Conservation (phyloP, 2,888 invertebrate species). For the Diaperis boleti region DNA sequence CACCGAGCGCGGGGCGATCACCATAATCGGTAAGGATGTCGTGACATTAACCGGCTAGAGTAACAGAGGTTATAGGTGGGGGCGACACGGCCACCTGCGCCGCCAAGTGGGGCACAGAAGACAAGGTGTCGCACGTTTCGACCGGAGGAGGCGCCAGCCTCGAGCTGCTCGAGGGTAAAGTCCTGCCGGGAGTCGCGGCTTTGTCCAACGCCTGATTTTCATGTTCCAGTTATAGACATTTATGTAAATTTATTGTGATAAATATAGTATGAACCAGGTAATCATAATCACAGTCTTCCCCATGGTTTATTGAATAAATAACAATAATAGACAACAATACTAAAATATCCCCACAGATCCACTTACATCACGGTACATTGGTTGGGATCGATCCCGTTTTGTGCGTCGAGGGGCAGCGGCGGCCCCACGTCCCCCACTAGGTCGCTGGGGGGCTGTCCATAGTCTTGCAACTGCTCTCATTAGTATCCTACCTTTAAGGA, state of each 20-base stretch:
- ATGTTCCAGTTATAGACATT: neutral
- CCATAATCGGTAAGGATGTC: constrained; percentile 81
- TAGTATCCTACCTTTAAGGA: neutral
- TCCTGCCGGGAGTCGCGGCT: constrained; percentile 89
- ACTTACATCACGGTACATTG: constrained; percentile 35
- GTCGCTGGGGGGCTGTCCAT: constrained; percentile 90
- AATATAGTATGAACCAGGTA: too few species aligned
- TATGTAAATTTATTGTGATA: constrained; percentile 1
- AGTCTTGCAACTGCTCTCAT: constrained; percentile 79
- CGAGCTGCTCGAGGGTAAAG: constrained; percentile 89
- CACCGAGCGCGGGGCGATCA: constrained; percentile 84
- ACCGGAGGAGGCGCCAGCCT: constrained; percentile 94
- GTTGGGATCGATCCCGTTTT: constrained; percentile 32
- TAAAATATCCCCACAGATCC: constrained; percentile 7
- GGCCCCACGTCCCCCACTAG: constrained; percentile 78
- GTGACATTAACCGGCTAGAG: too few species aligned
- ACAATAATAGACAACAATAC: constrained; percentile 21
- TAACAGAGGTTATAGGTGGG: too few species aligned
- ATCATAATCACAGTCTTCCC: too few species aligned
- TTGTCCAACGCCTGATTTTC: constrained; percentile 72
- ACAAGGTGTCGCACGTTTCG: constrained; percentile 94
- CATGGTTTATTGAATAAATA: constrained; percentile 17
- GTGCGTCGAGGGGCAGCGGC: constrained; percentile 53
- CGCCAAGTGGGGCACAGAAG: constrained; percentile 96
- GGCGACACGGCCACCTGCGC: constrained; percentile 85